Conservation (phyloP, 2,888 invertebrate genomes). For the Himalopsyche kuldschensis region DNA sequence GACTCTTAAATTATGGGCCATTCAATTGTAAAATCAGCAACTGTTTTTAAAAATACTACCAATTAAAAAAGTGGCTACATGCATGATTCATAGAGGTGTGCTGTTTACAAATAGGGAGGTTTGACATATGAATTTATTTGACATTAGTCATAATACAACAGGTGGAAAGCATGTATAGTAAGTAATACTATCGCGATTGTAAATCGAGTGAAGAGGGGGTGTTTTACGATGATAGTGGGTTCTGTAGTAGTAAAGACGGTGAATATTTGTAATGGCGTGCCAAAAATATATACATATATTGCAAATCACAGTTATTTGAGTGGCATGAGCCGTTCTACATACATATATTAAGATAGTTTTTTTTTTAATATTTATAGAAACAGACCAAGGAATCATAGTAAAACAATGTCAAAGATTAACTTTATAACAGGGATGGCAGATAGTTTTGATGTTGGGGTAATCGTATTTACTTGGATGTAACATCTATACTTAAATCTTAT, state of each 20-base stretch:
- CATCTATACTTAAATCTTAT: too few species aligned
- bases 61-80: not conserved
- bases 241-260: not conserved
- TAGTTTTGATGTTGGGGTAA: too few species aligned
- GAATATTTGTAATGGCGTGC: not conserved
- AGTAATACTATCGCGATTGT: not conserved
- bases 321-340: too few species aligned
- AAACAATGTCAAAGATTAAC: too few species aligned
- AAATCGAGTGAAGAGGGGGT: not conserved
- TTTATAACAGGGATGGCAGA: too few species aligned
- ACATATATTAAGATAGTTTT: too few species aligned
- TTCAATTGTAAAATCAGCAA: too few species aligned
- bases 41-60: not conserved
- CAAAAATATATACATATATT: not conserved
- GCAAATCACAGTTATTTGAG: not conserved
- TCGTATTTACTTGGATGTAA: too few species aligned
- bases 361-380: too few species aligned
- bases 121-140: not conserved
- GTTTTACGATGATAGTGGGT: not conserved
- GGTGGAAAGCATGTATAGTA: not conserved
- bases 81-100: not conserved
- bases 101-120: not conserved
- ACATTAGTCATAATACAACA: not conserved
- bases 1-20: too few species aligned
- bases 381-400: too few species aligned